Base-by-base conservation (phyloP, 2,113 vertebrate species). In the Hydropotes inermis region DNA sequence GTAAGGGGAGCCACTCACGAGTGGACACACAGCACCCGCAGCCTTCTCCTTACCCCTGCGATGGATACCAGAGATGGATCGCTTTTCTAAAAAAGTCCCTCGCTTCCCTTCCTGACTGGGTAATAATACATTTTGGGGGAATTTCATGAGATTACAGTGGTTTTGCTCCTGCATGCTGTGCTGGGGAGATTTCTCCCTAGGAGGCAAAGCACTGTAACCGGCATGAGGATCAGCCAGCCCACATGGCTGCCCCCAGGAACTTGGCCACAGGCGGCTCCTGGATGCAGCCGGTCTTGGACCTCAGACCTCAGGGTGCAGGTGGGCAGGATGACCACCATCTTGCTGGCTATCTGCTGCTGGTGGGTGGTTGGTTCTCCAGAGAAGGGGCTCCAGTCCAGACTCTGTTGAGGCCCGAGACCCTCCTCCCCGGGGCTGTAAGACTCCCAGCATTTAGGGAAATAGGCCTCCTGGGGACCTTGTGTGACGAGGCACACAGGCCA, bases 191-290 rank as follows among this genome's bases (percentile, higher is more conserved):
- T 11, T 3, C 30, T 54, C 21, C 50, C 6, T 15, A 39, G 58
- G 36, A 25, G 28, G 57, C 45, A 39, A 57, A 60, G 43, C 12
- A 4, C 54, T 0, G 0, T 25, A 25, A 7, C 39, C 0, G 0
- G 15, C 45, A 54, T 4, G 0, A 45, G 21, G 30, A 45, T 0
- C 0, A 7, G 13, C 55, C 0, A 1, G 1, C 3, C 10, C 55
- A 1, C 12, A 4, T 2, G 1, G 61, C n/a, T 8, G 58, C 33
- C 39, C 43, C 28, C 10, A 19, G 61, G 23, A 1, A 3, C 4
- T 16, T 23, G 13, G 52, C 15, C 45, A 4, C 0, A 7, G 21
- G 7, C 0, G 3, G 55, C 5, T 2, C 25, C 87, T 36, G 25
- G 19, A 6, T 21, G 3, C 39, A n/a, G 74, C 25, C 3, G 17